Base-by-base conservation (phyloP, 2,797 vertebrate species). In the Anguilla anguilla region DNA sequence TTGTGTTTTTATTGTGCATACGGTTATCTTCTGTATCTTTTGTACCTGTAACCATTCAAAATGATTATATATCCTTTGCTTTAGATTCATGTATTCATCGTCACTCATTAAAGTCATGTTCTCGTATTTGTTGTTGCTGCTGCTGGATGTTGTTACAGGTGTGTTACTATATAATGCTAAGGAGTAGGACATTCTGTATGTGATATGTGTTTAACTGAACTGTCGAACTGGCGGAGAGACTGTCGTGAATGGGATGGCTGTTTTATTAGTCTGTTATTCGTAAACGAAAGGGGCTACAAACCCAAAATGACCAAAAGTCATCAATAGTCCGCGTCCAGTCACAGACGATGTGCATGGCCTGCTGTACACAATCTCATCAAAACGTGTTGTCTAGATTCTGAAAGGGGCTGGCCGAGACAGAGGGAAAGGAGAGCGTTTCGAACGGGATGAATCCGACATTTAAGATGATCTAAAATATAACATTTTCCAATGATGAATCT, bases 401-500 rank as follows among this genome's bases (percentile, higher is more conserved):
- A 79, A 79, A 22, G 74, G 74, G 74, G 35, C 74, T 43, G 74
- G 74, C 35, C 74, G 74, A 22, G 74, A 46, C 35, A 43, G 72
- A 17, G 10, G 72, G 39, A 46, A 39, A 35, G 19, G 43, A 9
- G 43, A 82, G 1, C 7, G 79, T 46, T 17, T 79, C 35, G 17
- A 79, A 49, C 46, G 25, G 46, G 46, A 82, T 82, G 6, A 51
- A 9, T 82, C 13, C 22, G 25, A 82, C 43, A 49, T 19, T 3
- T 85, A 85, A 49, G 88, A 90, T 90, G 89, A 72, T 90, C 83
- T 90, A 88, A 69, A 91, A 88, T 9, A 87, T 61, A 87, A 83
- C 6, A 86, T 69, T 49, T 22, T 82, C 43, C 53, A 88, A 88
- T 92, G 89, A 97, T 97, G 97, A 97, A 97, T 94, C 96, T 97